A percentile compares a stretch with the other conserved stretches of the same genome.
Conservation (phyloP, 2,113 vertebrate genomes). For the Anguilla japonica region DNA sequence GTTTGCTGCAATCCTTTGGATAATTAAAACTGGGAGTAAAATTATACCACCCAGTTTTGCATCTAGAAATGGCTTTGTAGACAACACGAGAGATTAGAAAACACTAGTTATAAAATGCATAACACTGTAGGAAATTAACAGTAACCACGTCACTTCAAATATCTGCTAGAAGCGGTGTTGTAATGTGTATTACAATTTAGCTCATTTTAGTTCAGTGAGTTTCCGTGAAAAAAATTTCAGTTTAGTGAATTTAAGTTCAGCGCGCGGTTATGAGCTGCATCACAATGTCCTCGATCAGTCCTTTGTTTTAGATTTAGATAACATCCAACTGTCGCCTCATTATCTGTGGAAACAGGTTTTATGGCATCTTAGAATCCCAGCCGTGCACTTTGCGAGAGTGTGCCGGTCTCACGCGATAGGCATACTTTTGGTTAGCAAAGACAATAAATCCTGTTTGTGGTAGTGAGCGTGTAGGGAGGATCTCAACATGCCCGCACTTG, state of each 20-base stretch:
- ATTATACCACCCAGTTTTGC: too few relatives aligned
- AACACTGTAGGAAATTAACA: not conserved
- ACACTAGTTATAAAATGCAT: not conserved
- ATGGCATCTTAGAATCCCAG: conserved; percentile 25
- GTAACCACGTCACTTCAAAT: not conserved
- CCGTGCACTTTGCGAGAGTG: not conserved
- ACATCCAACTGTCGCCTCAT: conserved; percentile 21
- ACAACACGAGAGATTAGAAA: too few relatives aligned
- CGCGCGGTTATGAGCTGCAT: not conserved
- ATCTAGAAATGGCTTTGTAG: too few relatives aligned
- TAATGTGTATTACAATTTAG: not conserved
- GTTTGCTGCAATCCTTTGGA: not conserved
- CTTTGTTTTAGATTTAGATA: conserved; percentile 25
- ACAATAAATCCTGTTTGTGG: not conserved
- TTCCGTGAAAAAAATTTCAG: too few relatives aligned
- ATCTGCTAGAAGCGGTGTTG: not conserved
- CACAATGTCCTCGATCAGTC: conserved; percentile 7
- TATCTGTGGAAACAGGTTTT: conserved; percentile 31
- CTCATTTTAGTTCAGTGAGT: too few relatives aligned
- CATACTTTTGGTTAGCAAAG: not conserved
- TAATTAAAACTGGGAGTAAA: too few relatives aligned
- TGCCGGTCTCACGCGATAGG: conserved; percentile 3
- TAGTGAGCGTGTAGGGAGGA: not conserved
- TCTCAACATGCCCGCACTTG: not conserved
- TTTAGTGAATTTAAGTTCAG: not conserved